Percentiles rank a stretch among this genome's conserved stretches.
These are phyloP conservation scores for Brachypteracias leptosomus DNA, from an alignment of 2,113 vertebrate species.

Conservation along the genomic window DNA sequence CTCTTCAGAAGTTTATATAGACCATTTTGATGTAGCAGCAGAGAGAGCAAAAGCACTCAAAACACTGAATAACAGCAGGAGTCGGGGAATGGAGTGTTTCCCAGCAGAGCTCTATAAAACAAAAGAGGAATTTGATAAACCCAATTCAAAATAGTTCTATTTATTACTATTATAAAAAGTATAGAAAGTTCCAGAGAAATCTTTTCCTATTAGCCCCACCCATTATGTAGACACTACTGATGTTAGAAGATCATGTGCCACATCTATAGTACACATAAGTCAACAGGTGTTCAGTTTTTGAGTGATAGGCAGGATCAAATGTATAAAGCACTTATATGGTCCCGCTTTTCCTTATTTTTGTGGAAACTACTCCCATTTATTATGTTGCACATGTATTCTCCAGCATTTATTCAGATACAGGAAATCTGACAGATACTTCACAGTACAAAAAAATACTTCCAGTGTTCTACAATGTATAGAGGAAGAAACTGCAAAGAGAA, in stretches of 20 bases:
- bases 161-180: not conserved
- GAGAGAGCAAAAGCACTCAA: conserved; percentile 41
- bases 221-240: not conserved
- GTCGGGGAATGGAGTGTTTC: not conserved
- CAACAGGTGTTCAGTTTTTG: not conserved
- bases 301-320: not conserved
- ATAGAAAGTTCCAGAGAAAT: not conserved
- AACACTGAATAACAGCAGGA: conserved; percentile 54
- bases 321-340: not conserved
- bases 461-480: not conserved
- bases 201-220: not conserved
- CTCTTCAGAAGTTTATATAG: conserved; percentile 40
- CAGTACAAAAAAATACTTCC: not conserved
- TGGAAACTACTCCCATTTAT: not conserved
- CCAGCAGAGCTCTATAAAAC: conserved; percentile 48
- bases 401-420: not conserved
- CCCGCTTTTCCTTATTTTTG: not conserved
- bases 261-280: not conserved
- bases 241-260: not conserved
- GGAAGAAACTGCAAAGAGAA: not conserved
- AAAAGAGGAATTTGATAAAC: not conserved
- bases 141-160: not conserved
- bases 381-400: not conserved
- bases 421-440: not conserved
- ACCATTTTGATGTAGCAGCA: conserved; percentile 46